These are phyloP conservation scores for Xerus rutilus DNA, from an alignment of 2,797 vertebrate genomes.

Conservation along the genomic window DNA sequence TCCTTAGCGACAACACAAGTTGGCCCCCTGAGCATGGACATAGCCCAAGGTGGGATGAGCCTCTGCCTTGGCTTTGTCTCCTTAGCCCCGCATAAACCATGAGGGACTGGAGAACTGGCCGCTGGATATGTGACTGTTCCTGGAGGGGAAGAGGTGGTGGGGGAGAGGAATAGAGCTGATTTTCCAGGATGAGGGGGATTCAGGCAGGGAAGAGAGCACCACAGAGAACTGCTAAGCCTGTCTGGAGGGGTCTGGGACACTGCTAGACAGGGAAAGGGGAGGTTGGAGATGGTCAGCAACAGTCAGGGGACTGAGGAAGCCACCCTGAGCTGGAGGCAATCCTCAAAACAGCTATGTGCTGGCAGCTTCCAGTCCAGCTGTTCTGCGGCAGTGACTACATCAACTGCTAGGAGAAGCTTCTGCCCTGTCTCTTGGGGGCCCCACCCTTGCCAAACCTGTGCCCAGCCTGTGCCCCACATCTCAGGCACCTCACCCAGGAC, in stretches of 20 bases:
- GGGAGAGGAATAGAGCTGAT: neutral
- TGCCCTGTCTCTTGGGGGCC: neutral
- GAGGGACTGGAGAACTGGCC: neutral
- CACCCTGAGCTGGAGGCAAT: too few species aligned
- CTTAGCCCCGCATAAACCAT: accelerated
- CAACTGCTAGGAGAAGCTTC: neutral
- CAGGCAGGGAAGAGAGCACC: neutral
- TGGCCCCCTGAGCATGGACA: neutral
- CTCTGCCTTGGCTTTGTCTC: neutral
- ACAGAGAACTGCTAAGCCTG: neutral
- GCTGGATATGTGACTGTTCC: neutral
- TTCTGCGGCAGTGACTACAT: accelerated
- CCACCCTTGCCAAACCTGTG: neutral
- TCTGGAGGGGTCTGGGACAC: neutral
- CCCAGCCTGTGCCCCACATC: slow-evolving; percentile 43
- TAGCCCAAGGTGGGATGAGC: accelerated
- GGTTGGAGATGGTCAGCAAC: accelerated
- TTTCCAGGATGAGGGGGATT: neutral
- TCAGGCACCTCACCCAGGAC: slow-evolving; percentile 63
- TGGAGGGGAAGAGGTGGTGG: neutral
- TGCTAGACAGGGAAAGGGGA: neutral
- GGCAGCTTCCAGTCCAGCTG: neutral
- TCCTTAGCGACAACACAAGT: accelerated
- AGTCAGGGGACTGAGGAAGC: accelerated
- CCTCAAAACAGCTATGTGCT: neutral